Conservation (phyloP, 2,113 vertebrate species). For the Donacobius atricapilla region DNA sequence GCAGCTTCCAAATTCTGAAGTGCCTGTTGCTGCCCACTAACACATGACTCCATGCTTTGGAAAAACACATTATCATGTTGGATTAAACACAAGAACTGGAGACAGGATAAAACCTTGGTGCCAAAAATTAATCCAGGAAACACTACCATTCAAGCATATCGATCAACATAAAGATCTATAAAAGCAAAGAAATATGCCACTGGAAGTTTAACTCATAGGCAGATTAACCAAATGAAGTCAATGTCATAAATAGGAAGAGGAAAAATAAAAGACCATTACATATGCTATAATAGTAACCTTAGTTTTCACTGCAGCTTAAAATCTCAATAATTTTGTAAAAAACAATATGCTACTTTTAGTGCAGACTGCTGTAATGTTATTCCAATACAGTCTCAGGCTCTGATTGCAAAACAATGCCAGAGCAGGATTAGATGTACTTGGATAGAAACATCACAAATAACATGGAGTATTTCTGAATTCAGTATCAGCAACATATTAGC, state of each 20-base stretch:
- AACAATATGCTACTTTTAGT: background rate
- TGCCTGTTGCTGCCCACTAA: background rate
- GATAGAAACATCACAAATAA: background rate
- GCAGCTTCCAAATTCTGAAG: background rate
- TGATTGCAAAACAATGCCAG: background rate
- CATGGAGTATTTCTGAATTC: background rate
- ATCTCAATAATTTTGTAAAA: background rate
- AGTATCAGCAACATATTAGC: background rate
- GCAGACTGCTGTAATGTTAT: background rate
- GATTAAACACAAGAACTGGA: background rate
- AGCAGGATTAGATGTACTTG: background rate
- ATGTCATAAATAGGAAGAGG: background rate
- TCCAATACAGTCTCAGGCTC: background rate
- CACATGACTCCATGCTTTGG: background rate
- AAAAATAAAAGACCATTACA: background rate
- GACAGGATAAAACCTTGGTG: background rate
- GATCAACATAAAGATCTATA: background rate
- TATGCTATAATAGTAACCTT: background rate
- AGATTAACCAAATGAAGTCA: background rate
- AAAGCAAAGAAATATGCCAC: background rate
- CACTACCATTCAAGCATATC: slow-evolving; percentile 16
- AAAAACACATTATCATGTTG: background rate
- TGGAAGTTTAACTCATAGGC: background rate
- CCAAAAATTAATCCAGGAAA: slow-evolving; percentile 49
- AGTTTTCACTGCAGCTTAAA: background rate